Conservation (phyloP, 2,888 invertebrate species). For the Julus scanicus region DNA sequence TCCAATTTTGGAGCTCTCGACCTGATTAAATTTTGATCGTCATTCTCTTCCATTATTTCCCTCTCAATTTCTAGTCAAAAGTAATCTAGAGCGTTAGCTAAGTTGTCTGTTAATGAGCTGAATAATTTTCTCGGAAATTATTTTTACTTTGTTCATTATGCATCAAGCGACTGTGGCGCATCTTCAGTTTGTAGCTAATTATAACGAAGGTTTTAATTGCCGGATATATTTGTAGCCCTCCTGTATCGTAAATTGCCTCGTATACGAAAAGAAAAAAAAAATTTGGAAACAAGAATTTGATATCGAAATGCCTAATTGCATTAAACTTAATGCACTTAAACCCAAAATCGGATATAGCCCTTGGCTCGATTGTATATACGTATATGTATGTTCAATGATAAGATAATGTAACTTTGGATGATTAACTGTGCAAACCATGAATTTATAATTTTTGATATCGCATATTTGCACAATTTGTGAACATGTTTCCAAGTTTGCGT, state of each 20-base stretch:
- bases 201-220: neutral
- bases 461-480: no score
- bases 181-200: conserved; percentile 11
- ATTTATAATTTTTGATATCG: no score
- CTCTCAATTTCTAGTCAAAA: neutral
- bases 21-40: conserved; percentile 5
- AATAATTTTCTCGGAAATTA: conserved; percentile 7
- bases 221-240: neutral
- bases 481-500: no score
- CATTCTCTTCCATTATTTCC: neutral
- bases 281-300: neutral
- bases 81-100: neutral
- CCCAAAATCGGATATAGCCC: neutral
- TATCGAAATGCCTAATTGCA: neutral
- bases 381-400: neutral
- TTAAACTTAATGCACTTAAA: neutral
- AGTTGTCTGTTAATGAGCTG: neutral
- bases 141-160: neutral
- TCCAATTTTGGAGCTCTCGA: neutral
- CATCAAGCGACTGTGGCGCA: neutral
- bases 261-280: neutral
- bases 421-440: no score
- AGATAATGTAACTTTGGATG: no score
- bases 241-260: neutral
- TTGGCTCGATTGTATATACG: neutral